These are phyloP conservation scores for Todus mexicanus DNA, from an alignment of 2,797 vertebrate genomes.

Conservation along the genomic window DNA sequence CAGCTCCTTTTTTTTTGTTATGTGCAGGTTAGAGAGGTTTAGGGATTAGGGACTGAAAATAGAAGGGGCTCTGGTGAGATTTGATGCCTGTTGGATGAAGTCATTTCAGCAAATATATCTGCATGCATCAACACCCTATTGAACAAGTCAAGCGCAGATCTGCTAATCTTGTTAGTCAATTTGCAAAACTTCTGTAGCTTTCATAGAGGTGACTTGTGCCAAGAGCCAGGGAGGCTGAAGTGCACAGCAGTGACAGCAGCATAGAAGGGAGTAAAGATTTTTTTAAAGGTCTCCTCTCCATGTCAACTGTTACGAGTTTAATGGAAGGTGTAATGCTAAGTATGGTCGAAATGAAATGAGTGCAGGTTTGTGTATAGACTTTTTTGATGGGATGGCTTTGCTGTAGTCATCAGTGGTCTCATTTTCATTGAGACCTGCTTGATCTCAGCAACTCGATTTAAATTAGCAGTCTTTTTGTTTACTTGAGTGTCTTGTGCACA, in stretches of 20 bases:
- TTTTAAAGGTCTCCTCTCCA: not conserved
- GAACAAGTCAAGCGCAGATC: not conserved
- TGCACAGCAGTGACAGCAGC: not conserved
- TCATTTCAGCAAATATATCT: conserved; percentile 36
- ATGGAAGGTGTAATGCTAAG: not conserved
- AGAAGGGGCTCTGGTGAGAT: not conserved
- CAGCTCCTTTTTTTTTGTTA: not conserved
- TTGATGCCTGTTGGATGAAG: not conserved
- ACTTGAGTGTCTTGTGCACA: not conserved
- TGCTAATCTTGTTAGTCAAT: conserved; percentile 47
- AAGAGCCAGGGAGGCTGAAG: not conserved
- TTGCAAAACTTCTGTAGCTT: conserved; percentile 13
- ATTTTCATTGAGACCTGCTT: not conserved
- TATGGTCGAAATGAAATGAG: accelerated
- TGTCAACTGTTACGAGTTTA: not conserved
- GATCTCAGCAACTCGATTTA: not conserved
- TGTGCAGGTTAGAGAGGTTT: conserved; percentile 31
- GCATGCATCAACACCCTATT: conserved; percentile 51
- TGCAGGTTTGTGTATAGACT: not conserved
- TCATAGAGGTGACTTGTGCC: not conserved
- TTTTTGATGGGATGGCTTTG: not conserved
- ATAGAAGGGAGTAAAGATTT: not conserved
- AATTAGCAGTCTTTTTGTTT: not conserved
- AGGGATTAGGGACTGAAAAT: conserved; percentile 35
- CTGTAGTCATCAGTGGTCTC: not conserved